A percentile compares a stretch with the other conserved stretches of the same genome.
These are phyloP conservation scores for Bettongia penicillata DNA, from an alignment of 2,113 vertebrate genomes.

Conservation along the genomic window DNA sequence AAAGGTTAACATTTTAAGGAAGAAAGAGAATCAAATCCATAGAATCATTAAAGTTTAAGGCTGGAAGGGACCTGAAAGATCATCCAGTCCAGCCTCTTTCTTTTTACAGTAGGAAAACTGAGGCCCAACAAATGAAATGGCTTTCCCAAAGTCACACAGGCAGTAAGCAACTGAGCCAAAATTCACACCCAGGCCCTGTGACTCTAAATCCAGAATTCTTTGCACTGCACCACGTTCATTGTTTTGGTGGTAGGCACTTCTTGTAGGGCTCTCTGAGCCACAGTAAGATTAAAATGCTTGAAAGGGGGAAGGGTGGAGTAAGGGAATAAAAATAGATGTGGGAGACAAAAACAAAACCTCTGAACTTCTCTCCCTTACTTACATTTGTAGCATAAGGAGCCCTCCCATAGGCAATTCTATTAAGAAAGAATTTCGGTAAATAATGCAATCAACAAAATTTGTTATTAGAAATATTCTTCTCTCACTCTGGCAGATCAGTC, in stretches of 20 bases:
- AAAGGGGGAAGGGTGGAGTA: constrained; percentile 23
- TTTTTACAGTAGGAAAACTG: not conserved
- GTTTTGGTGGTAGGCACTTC: not conserved
- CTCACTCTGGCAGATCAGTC: constrained; percentile 46
- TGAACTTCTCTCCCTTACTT: constrained; percentile 10
- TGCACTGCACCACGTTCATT: not conserved
- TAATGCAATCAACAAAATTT: constrained; percentile 36
- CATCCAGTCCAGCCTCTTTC: not conserved
- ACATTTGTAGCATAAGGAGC: constrained; percentile 3
- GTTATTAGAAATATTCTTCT: constrained; percentile 18
- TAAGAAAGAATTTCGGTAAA: constrained; percentile 29
- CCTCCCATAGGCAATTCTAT: not conserved
- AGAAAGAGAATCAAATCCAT: constrained; percentile 27
- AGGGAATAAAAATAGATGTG: constrained; percentile 41
- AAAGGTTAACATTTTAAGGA: constrained; percentile 19
- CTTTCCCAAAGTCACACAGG: not conserved
- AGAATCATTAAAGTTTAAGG: not conserved
- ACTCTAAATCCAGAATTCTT: not conserved
- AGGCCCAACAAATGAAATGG: not conserved
- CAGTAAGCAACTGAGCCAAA: not conserved
- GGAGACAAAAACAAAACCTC: constrained; percentile 11
- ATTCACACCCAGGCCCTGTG: not conserved
- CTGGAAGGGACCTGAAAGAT: not conserved
- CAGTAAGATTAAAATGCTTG: constrained; percentile 27
- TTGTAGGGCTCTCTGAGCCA: constrained; percentile 10